phyloP scores from a whole-genome alignment of 2,797 vertebrate genomes.

The Hydrolagus colliei region DNA sequence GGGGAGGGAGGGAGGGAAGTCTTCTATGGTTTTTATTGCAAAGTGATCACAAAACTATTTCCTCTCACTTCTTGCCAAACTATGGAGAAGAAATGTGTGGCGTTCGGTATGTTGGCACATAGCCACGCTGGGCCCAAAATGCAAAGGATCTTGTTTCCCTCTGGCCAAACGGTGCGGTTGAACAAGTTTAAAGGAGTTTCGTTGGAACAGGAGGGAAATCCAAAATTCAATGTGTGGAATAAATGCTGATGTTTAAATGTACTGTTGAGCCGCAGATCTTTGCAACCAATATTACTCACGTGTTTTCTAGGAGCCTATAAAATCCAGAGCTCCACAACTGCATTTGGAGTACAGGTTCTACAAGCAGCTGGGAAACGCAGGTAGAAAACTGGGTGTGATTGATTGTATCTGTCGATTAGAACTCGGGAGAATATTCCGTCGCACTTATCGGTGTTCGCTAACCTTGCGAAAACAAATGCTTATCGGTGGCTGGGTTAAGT shows the following conservation, averaged over 20 bases:
- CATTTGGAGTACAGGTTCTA: slow-evolving; percentile 98
- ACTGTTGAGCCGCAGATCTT: background rate
- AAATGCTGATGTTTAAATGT: too few species aligned
- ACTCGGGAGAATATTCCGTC: background rate
- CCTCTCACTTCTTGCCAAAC: too few species aligned
- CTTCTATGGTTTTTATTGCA: too few species aligned
- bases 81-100: too few species aligned
- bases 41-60: too few species aligned
- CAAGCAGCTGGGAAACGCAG: slow-evolving; percentile 94
- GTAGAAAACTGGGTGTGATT: slow-evolving; percentile 51
- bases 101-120: too few species aligned
- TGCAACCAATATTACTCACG: background rate
- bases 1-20: too few species aligned
- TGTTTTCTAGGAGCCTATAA: slow-evolving; percentile 85
- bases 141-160: too few species aligned
- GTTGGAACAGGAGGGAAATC: background rate
- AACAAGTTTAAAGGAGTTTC: background rate
- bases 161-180: background rate
- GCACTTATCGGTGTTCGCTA: too few species aligned
- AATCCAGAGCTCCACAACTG: slow-evolving; percentile 90
- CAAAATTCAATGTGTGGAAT: background rate
- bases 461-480: too few species aligned
- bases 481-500: too few species aligned
- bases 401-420: background rate
- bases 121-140: too few species aligned